These are phyloP conservation scores for Halichoerus grypus DNA, from an alignment of 2,113 vertebrate genomes.

Conservation along the genomic window DNA sequence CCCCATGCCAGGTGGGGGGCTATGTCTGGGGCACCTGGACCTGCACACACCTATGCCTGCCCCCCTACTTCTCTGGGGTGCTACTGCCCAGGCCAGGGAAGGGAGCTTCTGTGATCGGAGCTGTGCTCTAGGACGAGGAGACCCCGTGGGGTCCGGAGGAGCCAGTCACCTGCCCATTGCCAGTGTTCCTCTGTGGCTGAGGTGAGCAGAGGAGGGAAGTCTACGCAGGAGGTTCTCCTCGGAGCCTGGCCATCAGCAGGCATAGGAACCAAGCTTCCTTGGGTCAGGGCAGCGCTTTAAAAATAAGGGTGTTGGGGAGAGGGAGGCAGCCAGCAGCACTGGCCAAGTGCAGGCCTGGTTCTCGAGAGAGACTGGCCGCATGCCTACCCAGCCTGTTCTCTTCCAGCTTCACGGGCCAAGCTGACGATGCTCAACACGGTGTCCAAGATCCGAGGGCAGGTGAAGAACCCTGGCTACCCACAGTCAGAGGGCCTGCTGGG, in stretches of 20 bases:
- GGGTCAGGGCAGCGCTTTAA: background rate
- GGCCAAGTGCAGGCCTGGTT: background rate
- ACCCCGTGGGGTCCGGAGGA: background rate
- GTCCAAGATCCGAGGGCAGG: constrained; percentile 99
- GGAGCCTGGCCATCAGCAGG: background rate
- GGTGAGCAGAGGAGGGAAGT: background rate
- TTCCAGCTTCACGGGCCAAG: constrained; percentile 96
- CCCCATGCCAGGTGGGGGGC: background rate
- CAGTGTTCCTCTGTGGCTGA: background rate
- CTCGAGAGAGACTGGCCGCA: background rate
- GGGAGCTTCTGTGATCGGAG: background rate
- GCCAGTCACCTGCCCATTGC: rapidly evolving
- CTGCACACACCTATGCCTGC: background rate
- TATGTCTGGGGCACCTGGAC: background rate
- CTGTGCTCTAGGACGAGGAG: too few species aligned
- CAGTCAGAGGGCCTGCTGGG: constrained; percentile 97
- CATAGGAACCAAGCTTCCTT: background rate
- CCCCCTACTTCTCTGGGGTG: background rate
- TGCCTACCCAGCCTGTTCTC: background rate
- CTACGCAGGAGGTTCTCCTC: background rate
- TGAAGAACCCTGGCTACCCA: constrained; percentile 98
- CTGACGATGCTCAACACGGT: constrained; percentile 98
- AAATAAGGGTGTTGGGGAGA: background rate
- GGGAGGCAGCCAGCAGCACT: background rate
- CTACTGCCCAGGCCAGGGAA: background rate